phyloP scores from a whole-genome alignment of 2,113 vertebrate species.

The Aegotheles bennettii region DNA sequence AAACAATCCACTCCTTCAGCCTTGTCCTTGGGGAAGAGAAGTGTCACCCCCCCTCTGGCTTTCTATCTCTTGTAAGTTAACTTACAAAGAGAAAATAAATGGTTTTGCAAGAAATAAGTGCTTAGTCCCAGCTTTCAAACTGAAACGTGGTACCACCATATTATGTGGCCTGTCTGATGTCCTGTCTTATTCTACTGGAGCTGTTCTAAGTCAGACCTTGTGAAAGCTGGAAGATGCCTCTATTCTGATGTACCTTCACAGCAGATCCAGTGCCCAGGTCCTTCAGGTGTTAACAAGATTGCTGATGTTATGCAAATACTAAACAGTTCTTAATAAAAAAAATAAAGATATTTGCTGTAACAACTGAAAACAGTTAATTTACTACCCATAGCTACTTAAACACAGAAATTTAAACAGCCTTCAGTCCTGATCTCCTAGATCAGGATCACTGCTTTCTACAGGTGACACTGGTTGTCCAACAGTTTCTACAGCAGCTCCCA shows the following conservation, averaged over 20 bases:
- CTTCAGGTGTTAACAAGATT: neutral
- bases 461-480: neutral
- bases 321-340: neutral
- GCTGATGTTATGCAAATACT: neutral
- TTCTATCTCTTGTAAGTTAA: neutral
- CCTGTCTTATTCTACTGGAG: neutral
- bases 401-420: neutral
- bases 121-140: neutral
- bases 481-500: conserved; percentile 4
- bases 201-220: neutral
- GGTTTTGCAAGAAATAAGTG: neutral
- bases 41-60: neutral
- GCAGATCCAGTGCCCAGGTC: neutral
- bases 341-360: neutral
- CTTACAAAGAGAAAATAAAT: neutral
- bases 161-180: neutral
- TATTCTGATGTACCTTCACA: neutral
- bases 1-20: neutral
- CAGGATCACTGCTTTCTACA: neutral
- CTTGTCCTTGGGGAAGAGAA: neutral
- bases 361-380: neutral
- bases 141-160: neutral
- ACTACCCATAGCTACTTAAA: neutral
- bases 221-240: neutral
- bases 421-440: neutral